Percentiles rank a stretch among this genome's conserved stretches.
Evolutionary conservation across 2,113 vertebrate species (phyloP).

Genomic region (Tylochromis polylepis): DNA sequence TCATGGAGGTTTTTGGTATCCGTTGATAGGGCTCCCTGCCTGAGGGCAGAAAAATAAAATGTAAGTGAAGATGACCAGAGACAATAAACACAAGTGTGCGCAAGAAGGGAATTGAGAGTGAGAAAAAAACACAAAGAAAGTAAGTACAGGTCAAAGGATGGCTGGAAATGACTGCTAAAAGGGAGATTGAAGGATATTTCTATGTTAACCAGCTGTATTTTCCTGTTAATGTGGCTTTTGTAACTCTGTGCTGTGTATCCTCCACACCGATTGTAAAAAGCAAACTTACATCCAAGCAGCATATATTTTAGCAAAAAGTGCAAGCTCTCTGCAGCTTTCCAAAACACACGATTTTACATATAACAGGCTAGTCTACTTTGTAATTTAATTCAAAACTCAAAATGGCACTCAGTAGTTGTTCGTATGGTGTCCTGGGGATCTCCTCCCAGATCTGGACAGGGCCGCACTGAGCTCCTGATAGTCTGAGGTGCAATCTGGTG

Average conservation of each 20-base stretch:
- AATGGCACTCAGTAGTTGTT: not conserved
- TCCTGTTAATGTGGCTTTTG: not conserved
- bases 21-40: conserved; percentile 39
- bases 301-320: not conserved
- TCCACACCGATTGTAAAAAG: not conserved
- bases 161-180: not conserved
- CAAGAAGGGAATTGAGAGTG: not conserved
- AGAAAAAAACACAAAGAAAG: not conserved
- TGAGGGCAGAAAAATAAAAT: conserved; percentile 55
- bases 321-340: not conserved
- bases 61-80: conserved; percentile 34
- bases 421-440: not conserved
- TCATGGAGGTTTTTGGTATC: conserved; percentile 71
- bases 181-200: not conserved
- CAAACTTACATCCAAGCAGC: not conserved
- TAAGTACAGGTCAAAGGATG: not conserved
- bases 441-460: not conserved
- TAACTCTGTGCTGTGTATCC: not conserved
- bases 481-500: not conserved
- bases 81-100: conserved; percentile 21
- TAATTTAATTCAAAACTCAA: not conserved
- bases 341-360: not conserved
- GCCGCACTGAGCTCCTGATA: not conserved
- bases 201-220: not conserved
- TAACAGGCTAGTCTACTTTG: not conserved